These are phyloP conservation scores for Carposina sasakii DNA, from an alignment of 1,140 invertebrate species.

Conservation along the genomic window DNA sequence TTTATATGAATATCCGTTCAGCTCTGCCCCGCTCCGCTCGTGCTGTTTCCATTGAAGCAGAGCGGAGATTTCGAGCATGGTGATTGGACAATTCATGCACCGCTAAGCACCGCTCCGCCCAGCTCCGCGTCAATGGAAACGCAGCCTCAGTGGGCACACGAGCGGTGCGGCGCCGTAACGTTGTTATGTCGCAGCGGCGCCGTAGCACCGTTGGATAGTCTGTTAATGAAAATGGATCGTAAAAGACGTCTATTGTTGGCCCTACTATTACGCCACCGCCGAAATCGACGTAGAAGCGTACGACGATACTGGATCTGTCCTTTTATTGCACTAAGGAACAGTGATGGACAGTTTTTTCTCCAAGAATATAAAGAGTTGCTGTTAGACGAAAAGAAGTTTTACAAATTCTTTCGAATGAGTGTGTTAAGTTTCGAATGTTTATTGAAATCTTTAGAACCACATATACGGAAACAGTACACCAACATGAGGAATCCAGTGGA, in stretches of 20 bases:
- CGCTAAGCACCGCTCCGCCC: too few relatives aligned
- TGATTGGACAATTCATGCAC: too few relatives aligned
- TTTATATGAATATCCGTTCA: too few relatives aligned
- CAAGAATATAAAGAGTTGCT: conserved; percentile 22
- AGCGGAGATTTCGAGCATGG: too few relatives aligned
- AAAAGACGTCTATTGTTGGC: conserved; percentile 25
- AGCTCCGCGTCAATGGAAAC: too few relatives aligned
- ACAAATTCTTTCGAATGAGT: conserved; percentile 19
- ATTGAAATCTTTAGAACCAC: conserved; percentile 15
- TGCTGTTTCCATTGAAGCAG: too few relatives aligned
- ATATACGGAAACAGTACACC: conserved; percentile 16
- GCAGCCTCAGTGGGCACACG: too few relatives aligned
- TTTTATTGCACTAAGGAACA: conserved; percentile 33
- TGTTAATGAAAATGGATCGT: conserved; percentile 30
- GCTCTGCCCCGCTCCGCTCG: too few relatives aligned
- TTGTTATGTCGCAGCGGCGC: too few relatives aligned
- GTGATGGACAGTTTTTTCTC: conserved; percentile 30
- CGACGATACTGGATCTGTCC: conserved; percentile 29
- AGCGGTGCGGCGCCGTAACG: too few relatives aligned
- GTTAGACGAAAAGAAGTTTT: conserved; percentile 24
- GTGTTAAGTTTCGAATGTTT: conserved; percentile 19
- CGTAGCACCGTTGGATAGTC: too few relatives aligned
- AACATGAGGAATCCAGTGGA: conserved; percentile 17
- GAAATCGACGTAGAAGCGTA: conserved; percentile 28
- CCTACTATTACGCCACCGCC: conserved; percentile 28